Evolutionary conservation across 2,797 vertebrate genomes (phyloP).

Genomic region (Knipowitschia caucasica): DNA sequence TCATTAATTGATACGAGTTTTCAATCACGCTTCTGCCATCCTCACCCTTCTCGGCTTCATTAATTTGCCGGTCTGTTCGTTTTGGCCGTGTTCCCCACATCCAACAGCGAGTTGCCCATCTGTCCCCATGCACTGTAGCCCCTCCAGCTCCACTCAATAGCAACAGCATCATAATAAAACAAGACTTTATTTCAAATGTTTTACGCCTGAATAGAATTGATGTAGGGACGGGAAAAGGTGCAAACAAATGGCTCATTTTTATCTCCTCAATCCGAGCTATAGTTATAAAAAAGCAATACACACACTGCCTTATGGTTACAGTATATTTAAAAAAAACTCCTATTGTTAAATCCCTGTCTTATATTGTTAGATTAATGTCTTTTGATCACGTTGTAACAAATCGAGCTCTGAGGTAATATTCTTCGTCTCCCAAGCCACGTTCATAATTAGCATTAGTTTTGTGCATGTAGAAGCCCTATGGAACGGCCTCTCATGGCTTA

Average conservation of each 20-base stretch:
- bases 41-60: slow-evolving; percentile 19
- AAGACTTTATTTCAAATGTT: slow-evolving; percentile 18
- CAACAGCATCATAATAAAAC: slow-evolving; percentile 24
- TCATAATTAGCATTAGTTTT: slow-evolving; percentile 2
- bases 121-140: slow-evolving; percentile 44
- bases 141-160: slow-evolving; percentile 23
- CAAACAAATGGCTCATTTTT: too few species aligned
- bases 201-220: slow-evolving; percentile 5
- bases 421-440: slow-evolving; percentile 1
- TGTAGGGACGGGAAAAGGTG: slow-evolving; percentile 16
- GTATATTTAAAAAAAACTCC: slow-evolving; percentile 24
- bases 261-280: too few species aligned
- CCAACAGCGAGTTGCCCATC: slow-evolving; percentile 50
- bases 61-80: slow-evolving; percentile 41
- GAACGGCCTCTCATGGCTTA: neutral
- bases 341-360: slow-evolving; percentile 25
- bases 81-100: slow-evolving; percentile 35
- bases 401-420: slow-evolving; percentile 16
- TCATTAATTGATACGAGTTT: slow-evolving; percentile 10
- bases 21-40: slow-evolving; percentile 9
- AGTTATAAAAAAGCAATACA: too few species aligned
- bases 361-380: slow-evolving; percentile 5
- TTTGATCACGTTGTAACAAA: slow-evolving; percentile 32
- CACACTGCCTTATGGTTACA: slow-evolving; percentile 7
- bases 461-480: neutral